These are phyloP conservation scores for Dynastes maya DNA, from an alignment of 2,888 invertebrate species.

Conservation along the genomic window DNA sequence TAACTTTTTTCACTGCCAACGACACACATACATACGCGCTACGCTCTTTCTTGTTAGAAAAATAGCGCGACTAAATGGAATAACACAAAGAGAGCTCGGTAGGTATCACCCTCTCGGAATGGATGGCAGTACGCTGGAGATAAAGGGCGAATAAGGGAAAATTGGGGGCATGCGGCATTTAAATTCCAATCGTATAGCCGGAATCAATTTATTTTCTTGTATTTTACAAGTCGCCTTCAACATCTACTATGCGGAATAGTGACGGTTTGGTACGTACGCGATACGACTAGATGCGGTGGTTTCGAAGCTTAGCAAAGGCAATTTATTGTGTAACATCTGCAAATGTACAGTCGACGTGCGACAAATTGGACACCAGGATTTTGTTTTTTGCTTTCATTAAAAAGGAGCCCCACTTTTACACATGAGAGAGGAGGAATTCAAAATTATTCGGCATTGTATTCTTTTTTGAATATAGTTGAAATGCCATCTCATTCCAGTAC, in stretches of 20 bases:
- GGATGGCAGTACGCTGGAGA: slow-evolving; percentile 9
- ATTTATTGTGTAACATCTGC: neutral
- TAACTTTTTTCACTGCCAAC: slow-evolving; percentile 13
- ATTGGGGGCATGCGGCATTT: slow-evolving; percentile 32
- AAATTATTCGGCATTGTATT: no score
- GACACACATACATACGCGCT: neutral
- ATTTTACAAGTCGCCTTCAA: slow-evolving; percentile 27
- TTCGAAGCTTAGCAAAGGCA: neutral
- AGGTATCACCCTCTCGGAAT: slow-evolving; percentile 29
- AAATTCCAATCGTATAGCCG: slow-evolving; percentile 38
- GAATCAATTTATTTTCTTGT: slow-evolving; percentile 42
- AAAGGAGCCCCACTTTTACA: no score
- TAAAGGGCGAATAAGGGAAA: slow-evolving; percentile 6
- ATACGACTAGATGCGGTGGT: neutral
- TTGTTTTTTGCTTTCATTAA: no score
- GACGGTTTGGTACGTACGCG: neutral
- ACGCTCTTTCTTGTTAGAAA: slow-evolving; percentile 34
- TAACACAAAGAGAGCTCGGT: slow-evolving; percentile 16
- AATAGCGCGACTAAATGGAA: slow-evolving; percentile 36
- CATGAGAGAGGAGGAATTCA: no score
- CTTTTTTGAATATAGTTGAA: no score
- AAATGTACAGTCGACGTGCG: neutral
- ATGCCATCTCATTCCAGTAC: no score
- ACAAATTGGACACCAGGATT: neutral
- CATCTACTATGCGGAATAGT: slow-evolving; percentile 8